Base-by-base conservation (phyloP, 1,140 invertebrate genomes). In the Tribolium madens region DNA sequence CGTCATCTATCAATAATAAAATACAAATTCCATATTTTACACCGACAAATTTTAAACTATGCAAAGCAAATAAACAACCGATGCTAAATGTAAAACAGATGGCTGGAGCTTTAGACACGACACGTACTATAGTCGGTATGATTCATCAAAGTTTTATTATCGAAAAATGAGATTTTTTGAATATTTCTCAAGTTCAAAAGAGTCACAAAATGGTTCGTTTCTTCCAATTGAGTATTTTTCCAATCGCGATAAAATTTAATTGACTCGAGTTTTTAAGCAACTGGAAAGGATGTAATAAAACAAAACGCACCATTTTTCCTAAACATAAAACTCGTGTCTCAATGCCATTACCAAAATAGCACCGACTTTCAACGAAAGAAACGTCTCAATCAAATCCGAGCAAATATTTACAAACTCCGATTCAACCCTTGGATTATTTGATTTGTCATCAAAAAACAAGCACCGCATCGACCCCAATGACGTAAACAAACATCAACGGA, bases 21-120 rank as follows among this genome's bases (percentile, higher is more conserved):
- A 68, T 77, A 76, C 21, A 31, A 77, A 36, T 60, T 75, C 17
- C 21, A 57, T 60, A 75, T 53, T 70, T 75, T 75, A 46, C 17
- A 33, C 15, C 50, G 42, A 31, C 36, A 53, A 72, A 71, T 46
- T 52, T 75, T 36, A 26, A 31, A 18, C 36, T n/a, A 42, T 10
- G 36, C 36, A 10, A 42, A 42, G 36, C 21, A 71, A 36, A 70
- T 71, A 76, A 76, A 17, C 70, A 76, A 76, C 42, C 47, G n/a
- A 9, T 36, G 36, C 26, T 50, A 12, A 53, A 76, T 71, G 42
- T 76, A 76, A 36, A 15, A 18, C 75, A 76, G 15, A 76, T 76
- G 75, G 75, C 64, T 6, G 13, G 21, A 2, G 3, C 13, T 75
- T 50, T 60, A 74, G n/a, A n/a, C n/a, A n/a, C n/a, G n/a, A n/a